These are phyloP conservation scores for Oppia nitens DNA, from an alignment of 1,140 invertebrate genomes.

Conservation along the genomic window DNA sequence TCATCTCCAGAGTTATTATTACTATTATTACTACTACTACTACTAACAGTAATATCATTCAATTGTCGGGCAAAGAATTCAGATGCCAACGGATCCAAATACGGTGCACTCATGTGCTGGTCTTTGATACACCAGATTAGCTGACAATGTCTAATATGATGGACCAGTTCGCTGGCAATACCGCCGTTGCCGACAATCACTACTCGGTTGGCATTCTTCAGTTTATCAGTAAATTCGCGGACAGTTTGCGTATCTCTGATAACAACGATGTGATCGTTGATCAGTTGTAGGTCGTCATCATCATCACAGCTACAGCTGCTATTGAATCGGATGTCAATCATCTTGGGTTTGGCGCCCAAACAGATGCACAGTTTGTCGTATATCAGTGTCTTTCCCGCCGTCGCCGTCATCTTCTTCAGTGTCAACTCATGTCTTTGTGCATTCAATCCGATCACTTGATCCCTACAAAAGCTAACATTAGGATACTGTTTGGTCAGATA, in stretches of 20 bases:
- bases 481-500: slow-evolving; percentile 30
- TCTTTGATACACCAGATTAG: slow-evolving; percentile 89
- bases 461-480: slow-evolving; percentile 38
- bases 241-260: slow-evolving; percentile 94
- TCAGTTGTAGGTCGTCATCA: slow-evolving; percentile 26
- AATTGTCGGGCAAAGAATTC: slow-evolving; percentile 61
- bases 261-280: slow-evolving; percentile 47
- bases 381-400: slow-evolving; percentile 30
- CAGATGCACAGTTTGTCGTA: slow-evolving; percentile 80
- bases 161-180: slow-evolving; percentile 86
- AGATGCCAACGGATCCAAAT: slow-evolving; percentile 86
- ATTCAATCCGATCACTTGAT: slow-evolving; percentile 20
- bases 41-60: too few relatives aligned
- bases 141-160: slow-evolving; percentile 64
- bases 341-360: slow-evolving; percentile 62
- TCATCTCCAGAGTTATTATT: slow-evolving; percentile 11
- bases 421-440: background rate
- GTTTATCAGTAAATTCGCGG: slow-evolving; percentile 47
- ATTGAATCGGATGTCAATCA: slow-evolving; percentile 17
- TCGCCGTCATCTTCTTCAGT: background rate
- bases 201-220: slow-evolving; percentile 48
- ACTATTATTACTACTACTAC: too few relatives aligned
- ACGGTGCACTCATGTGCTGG: slow-evolving; percentile 73
- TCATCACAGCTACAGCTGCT: too few relatives aligned
- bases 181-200: slow-evolving; percentile 88